Evolutionary conservation across 53 echinoderm and acorn worm genomes (phyloP).

Genomic region (Actinopyga echinites): DNA sequence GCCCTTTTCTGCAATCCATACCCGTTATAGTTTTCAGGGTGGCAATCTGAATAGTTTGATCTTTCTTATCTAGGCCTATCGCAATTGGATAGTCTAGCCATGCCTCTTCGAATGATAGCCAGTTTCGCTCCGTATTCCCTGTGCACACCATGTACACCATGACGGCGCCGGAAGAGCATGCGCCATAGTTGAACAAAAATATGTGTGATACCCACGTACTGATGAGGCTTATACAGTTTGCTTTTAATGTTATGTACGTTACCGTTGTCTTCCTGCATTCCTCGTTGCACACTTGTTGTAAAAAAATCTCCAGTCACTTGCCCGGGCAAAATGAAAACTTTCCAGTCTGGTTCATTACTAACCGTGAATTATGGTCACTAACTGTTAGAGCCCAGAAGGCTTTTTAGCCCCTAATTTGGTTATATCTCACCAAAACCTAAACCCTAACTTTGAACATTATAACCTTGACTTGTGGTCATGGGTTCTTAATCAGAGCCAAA

Average conservation of each 20-base stretch:
- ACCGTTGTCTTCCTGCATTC: neutral
- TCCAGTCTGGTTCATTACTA: neutral
- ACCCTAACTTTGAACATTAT: too few species aligned
- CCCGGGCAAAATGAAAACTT: too few species aligned
- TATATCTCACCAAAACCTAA: too few species aligned
- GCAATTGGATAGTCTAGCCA: conserved; percentile 37
- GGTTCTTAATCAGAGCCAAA: too few species aligned
- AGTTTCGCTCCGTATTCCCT: neutral
- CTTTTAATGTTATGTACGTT: conserved; percentile 10
- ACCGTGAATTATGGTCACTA: too few species aligned
- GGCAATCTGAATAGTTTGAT: conserved; percentile 10
- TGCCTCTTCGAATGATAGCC: conserved; percentile 16
- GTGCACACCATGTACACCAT: neutral
- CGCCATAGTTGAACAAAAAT: neutral
- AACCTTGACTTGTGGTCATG: too few species aligned
- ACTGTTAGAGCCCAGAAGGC: too few species aligned
- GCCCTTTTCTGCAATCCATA: too few species aligned
- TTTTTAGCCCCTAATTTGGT: too few species aligned
- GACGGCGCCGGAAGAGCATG: conserved; percentile 25
- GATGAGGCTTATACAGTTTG: neutral
- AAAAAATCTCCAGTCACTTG: too few species aligned
- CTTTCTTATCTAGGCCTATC: conserved; percentile 19
- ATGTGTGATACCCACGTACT: neutral
- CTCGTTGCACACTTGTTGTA: neutral
- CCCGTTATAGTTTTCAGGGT: conserved; percentile 32